These are phyloP conservation scores for Furcula furcula DNA, from an alignment of 2,888 invertebrate genomes.

Conservation along the genomic window DNA sequence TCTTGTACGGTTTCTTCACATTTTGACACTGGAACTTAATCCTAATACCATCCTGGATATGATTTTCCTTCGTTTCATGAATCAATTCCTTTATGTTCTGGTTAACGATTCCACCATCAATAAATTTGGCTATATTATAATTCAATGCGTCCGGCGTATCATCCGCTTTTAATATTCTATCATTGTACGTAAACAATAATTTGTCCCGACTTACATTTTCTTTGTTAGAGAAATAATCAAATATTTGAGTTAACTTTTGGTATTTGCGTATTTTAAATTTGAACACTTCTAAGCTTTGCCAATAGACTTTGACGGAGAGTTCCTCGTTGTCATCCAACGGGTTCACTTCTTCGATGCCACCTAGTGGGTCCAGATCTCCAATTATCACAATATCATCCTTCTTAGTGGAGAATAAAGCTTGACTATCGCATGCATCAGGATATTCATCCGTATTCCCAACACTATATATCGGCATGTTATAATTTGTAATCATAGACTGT, in stretches of 20 bases:
- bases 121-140: slow-evolving; percentile 67
- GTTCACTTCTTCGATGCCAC: slow-evolving; percentile 35
- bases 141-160: slow-evolving; percentile 67
- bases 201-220: slow-evolving; percentile 53
- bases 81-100: slow-evolving; percentile 43
- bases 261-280: slow-evolving; percentile 61
- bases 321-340: slow-evolving; percentile 59
- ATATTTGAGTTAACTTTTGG: slow-evolving; percentile 64
- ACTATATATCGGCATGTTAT: slow-evolving; percentile 36
- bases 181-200: slow-evolving; percentile 62
- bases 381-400: slow-evolving; percentile 21
- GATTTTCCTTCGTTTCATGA: slow-evolving; percentile 8
- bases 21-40: slow-evolving; percentile 73
- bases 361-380: slow-evolving; percentile 14
- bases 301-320: slow-evolving; percentile 69
- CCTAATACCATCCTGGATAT: slow-evolving; percentile 39
- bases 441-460: slow-evolving; percentile 66
- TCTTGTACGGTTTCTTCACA: slow-evolving; percentile 58
- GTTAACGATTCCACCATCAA: slow-evolving; percentile 66
- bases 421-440: slow-evolving; percentile 45
- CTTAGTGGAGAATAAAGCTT: slow-evolving; percentile 44
- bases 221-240: slow-evolving; percentile 55
- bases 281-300: slow-evolving; percentile 62
- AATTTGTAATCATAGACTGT: neutral
- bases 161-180: slow-evolving; percentile 53